Evolutionary conservation across 2,113 vertebrate genomes (phyloP), one percentile per base, ranked within the genome.

Genomic region (Anoplopoma fimbria): DNA sequence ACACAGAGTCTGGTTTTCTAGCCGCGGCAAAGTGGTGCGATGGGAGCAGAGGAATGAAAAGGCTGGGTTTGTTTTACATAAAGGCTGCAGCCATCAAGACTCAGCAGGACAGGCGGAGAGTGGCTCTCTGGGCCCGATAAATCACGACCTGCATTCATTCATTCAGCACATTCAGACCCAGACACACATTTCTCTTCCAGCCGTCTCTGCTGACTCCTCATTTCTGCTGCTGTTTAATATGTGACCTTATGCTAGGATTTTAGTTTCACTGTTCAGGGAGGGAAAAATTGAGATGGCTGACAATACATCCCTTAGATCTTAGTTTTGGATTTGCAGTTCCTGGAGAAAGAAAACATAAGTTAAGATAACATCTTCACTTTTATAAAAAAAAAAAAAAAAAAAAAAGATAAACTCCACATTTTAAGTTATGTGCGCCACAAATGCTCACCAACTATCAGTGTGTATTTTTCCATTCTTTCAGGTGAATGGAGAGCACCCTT

Each of bases 21-120:
- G 72, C 75, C 51, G 45, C 60, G 55, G 75, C 67, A 34, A 79
- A 86, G 86, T 60, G 73, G 84, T 87, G 85, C 47, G 71, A 91
- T 88, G 90, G 86, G 79, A 89, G 88, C 69, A 79, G 93, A 89
- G 81, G 90, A 94, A 94, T 93, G 93, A 95, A 95, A 94, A 92
- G 92, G 70, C 86, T 61, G 89, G 87, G 91, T 94, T 94, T 94
- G 91, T 93, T 95, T 95, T 94, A 93, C 91, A 94, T 94, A 94
- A 94, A 94, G 92, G 90, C 93, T 89, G 84, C 83, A 91, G 89
- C 93, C 92, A 88, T 92, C 90, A 88, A 87, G 88, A 84, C 91
- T 88, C 91, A 91, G 91, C 92, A 90, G 94, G 93, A 93, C 91
- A 83, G 79, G 79, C 82, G 75, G 71, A 88, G 83, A 93, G 92